phyloP scores from a whole-genome alignment of 2,113 vertebrate species.

The Anoura caudifer region DNA sequence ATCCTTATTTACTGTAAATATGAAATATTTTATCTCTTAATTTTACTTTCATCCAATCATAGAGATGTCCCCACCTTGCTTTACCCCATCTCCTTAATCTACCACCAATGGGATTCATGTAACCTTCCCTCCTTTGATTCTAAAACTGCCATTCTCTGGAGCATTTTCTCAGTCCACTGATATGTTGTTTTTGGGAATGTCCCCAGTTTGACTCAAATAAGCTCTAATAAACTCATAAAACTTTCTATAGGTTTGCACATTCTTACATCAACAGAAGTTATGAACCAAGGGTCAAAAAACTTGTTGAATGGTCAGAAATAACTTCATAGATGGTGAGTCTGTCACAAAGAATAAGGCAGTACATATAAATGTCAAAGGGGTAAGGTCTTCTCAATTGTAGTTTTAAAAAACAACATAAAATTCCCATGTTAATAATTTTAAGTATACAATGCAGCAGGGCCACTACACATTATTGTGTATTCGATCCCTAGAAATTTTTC shows the following conservation, averaged over 20 bases:
- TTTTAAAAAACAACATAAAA: background rate
- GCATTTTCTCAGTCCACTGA: background rate
- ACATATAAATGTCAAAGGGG: background rate
- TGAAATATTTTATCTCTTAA: background rate
- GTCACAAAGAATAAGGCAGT: background rate
- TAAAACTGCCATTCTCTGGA: background rate
- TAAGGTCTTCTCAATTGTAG: background rate
- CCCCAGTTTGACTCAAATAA: background rate
- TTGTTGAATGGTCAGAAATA: background rate
- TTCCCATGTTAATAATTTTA: background rate
- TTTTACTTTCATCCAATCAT: background rate
- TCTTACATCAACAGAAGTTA: background rate
- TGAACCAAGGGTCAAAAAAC: background rate
- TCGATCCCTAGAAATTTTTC: background rate
- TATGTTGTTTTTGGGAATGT: background rate
- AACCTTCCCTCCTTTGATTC: background rate
- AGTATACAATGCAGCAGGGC: background rate
- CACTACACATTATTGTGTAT: background rate
- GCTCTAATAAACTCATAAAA: background rate
- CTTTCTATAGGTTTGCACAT: background rate
- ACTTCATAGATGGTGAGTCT: background rate
- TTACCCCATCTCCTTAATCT: background rate
- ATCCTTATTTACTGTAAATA: background rate
- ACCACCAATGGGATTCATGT: background rate
- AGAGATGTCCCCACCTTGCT: background rate